Evolutionary conservation across 2,113 vertebrate genomes (phyloP).

Genomic region (Apeltes quadracus): DNA sequence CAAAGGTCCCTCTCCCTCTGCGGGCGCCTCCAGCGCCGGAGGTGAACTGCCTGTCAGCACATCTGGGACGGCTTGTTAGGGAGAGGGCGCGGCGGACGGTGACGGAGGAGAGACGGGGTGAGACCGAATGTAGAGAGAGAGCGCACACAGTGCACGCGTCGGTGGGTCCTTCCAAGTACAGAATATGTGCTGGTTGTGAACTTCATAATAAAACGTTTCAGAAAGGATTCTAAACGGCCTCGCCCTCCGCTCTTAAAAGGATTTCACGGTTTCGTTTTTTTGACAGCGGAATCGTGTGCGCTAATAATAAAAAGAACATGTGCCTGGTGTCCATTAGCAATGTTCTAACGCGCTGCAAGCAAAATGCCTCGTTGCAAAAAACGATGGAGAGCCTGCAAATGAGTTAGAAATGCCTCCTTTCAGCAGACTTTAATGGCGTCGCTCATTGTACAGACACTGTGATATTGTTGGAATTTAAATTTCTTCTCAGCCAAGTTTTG

Average conservation of each 20-base stretch:
- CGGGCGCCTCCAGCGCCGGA: conserved; percentile 3
- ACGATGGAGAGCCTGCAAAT: conserved; percentile 1
- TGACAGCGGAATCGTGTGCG: not conserved
- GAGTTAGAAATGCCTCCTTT: conserved; percentile 21
- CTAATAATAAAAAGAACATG: conserved; percentile 15
- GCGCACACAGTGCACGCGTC: not conserved
- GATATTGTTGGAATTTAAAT: not conserved
- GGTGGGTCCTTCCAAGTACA: too few relatives aligned
- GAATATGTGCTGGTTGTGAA: not conserved
- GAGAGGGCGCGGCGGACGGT: not conserved
- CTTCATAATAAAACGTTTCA: too few relatives aligned
- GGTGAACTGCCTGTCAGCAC: conserved; percentile 31
- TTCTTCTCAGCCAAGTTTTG: conserved; percentile 8
- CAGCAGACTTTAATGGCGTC: conserved; percentile 15
- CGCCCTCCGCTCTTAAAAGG: too few relatives aligned
- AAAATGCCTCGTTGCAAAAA: conserved; percentile 20
- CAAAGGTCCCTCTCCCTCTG: conserved; percentile 31
- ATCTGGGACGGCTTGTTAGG: conserved; percentile 6
- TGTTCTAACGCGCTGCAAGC: conserved; percentile 1
- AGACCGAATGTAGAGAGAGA: not conserved
- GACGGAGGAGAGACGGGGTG: not conserved
- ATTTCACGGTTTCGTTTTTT: too few relatives aligned
- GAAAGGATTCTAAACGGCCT: too few relatives aligned
- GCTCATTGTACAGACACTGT: conserved; percentile 10
- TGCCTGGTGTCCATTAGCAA: not conserved